Evolutionary conservation across 2,888 invertebrate species (phyloP), one percentile per base, ranked within the genome.

Genomic region (Hetaerina titia): DNA sequence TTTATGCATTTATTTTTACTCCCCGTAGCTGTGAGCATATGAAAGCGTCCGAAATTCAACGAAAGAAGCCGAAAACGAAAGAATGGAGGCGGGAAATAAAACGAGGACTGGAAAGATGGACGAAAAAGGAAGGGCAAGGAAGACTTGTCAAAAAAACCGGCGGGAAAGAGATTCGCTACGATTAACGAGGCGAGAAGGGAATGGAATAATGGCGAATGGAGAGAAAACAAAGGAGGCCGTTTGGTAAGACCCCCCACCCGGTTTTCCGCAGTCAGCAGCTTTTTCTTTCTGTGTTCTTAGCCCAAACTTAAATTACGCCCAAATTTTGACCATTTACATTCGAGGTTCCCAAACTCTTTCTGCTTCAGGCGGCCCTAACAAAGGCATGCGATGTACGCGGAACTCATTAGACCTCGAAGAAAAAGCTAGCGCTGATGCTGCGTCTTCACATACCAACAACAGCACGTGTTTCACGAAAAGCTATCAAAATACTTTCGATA

Each of bases 301-400:
- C 69, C 69, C 69, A 5, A n/a, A n/a, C 69, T 69, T 69, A 69
- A 69, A 69, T 69, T 69, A 69, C 69, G 69, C 69, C 69, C 69
- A 69, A 69, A 69, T 69, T 69, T n/a, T n/a, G 69, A 69, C n/a
- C 69, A 69, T 69, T 69, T 69, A 69, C 69, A 69, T 69, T 69
- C n/a, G 69, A n/a, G 22, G 69, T n/a, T 69, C 69, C 69, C 69
- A 45, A 45, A 45, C 45, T 45, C 45, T 45, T 45, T 69, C 69
- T n/a, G 69, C 69, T 69, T 22, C 69, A 5, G 69, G 69, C 69
- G 69, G 69, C 69, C 22, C 69, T 22, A 69, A 69, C 69, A 69
- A 69, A 69, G 69, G 69, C 69, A 69, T 69, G 69, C 69, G n/a
- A 22, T n/a, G 69, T 69, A 22, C 69, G n/a, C 69, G 69, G 69